Percentiles rank a stretch among this genome's conserved stretches.
Conservation (phyloP, 1,140 invertebrate genomes). For the Neocloeon triangulifer region DNA sequence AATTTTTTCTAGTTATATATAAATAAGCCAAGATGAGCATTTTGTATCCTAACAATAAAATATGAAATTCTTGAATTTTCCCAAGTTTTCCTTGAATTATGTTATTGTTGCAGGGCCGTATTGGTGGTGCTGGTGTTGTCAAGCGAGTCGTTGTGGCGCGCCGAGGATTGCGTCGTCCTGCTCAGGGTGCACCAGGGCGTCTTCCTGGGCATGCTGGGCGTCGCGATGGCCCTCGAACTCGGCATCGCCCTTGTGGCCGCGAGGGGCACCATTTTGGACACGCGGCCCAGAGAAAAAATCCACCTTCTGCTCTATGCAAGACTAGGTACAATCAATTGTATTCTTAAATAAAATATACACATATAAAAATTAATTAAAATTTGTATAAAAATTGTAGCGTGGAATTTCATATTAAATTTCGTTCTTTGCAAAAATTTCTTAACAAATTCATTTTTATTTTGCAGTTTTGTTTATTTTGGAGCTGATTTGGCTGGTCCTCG, state of each 20-base stretch:
- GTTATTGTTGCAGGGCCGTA: slow-evolving; percentile 29
- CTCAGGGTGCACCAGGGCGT: slow-evolving; percentile 46
- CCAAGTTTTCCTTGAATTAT: no score
- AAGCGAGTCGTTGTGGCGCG: slow-evolving; percentile 33
- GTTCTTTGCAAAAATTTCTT: no score
- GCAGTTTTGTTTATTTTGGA: slow-evolving; percentile 51
- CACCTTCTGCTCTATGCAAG: slow-evolving; percentile 63
- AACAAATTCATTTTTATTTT: no score
- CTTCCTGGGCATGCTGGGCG: slow-evolving; percentile 40
- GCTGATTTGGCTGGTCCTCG: slow-evolving; percentile 48
- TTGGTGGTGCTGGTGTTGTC: slow-evolving; percentile 28
- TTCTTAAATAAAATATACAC: no score
- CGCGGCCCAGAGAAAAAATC: slow-evolving; percentile 44
- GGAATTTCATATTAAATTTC: no score
- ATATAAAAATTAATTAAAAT: neutral
- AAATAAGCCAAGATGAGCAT: no score
- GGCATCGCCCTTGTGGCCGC: slow-evolving; percentile 52
- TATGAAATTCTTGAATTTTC: no score
- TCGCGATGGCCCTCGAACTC: slow-evolving; percentile 44
- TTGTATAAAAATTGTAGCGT: neutral
- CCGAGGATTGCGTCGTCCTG: slow-evolving; percentile 27
- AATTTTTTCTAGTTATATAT: no score
- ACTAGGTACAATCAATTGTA: slow-evolving; percentile 44
- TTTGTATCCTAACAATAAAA: no score
- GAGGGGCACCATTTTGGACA: slow-evolving; percentile 61